Percentiles rank a stretch among this genome's conserved stretches.
phyloP scores from a whole-genome alignment of 2,797 vertebrate genomes.

The Ptychadena robeensis region DNA sequence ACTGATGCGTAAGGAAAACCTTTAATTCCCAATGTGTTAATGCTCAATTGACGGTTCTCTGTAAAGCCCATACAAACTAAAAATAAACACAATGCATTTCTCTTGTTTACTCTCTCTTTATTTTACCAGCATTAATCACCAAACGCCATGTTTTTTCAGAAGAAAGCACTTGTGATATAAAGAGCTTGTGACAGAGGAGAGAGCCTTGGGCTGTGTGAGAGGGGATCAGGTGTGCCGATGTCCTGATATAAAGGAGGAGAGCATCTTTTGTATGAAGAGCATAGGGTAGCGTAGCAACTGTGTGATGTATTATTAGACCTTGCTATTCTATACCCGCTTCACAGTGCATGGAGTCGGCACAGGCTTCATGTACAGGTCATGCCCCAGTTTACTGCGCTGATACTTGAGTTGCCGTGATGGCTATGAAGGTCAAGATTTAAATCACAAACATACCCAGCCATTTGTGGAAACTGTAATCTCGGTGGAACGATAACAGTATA shows the following conservation, averaged over 20 bases:
- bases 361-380: conserved; percentile 15
- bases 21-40: not conserved
- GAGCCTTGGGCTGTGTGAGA: conserved; percentile 14
- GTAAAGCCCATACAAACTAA: not conserved
- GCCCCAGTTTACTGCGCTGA: not conserved
- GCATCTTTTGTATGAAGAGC: conserved; percentile 51
- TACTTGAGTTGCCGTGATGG: not conserved
- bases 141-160: not conserved
- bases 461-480: too few species aligned
- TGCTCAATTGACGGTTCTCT: not conserved
- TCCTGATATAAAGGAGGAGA: conserved; percentile 26
- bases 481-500: too few species aligned
- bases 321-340: conserved; percentile 30
- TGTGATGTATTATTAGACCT: conserved; percentile 43
- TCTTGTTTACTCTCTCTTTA: not conserved
- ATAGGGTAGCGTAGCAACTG: conserved; percentile 53
- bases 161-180: not conserved
- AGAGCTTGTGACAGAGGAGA: not conserved
- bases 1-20: not conserved
- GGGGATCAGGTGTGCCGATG: conserved; percentile 35
- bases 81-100: not conserved
- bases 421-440: not conserved
- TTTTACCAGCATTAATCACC: not conserved
- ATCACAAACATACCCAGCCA: not conserved
- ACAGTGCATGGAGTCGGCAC: not conserved